A percentile compares a stretch with the other conserved stretches of the same genome.
Evolutionary conservation across 2,797 vertebrate species (phyloP).

Genomic region (Acrossocheilus fasciatus): DNA sequence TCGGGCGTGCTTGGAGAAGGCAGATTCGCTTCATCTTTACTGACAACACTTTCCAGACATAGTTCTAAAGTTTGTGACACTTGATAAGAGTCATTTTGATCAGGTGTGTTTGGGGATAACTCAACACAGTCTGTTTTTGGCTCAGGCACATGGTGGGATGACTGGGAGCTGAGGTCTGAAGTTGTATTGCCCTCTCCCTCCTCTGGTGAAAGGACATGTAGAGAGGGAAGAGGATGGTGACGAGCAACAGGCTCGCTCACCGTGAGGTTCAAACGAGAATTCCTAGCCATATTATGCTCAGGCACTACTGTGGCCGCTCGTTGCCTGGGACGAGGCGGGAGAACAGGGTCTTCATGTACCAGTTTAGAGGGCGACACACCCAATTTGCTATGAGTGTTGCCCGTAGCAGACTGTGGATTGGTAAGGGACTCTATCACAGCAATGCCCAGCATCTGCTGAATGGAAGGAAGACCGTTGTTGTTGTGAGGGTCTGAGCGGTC

Average conservation of each 20-base stretch:
- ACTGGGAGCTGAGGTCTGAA: slow-evolving; percentile 36
- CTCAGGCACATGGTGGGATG: slow-evolving; percentile 54
- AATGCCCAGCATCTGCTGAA: slow-evolving; percentile 86
- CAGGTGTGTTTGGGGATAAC: slow-evolving; percentile 56
- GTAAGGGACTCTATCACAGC: slow-evolving; percentile 80
- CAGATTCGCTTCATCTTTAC: slow-evolving; percentile 35
- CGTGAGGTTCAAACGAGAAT: slow-evolving; percentile 63
- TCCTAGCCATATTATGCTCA: slow-evolving; percentile 77
- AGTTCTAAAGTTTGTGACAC: slow-evolving; percentile 61
- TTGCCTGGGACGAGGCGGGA: slow-evolving; percentile 78
- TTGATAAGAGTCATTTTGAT: slow-evolving; percentile 70
- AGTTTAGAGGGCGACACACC: slow-evolving; percentile 27
- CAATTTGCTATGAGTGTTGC: slow-evolving; percentile 64
- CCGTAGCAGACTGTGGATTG: slow-evolving; percentile 61
- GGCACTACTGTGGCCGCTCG: slow-evolving; percentile 86
- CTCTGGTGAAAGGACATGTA: slow-evolving; percentile 68
- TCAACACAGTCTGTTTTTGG: slow-evolving; percentile 54
- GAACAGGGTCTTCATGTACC: slow-evolving; percentile 66
- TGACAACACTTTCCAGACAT: slow-evolving; percentile 62
- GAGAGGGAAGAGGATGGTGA: slow-evolving; percentile 68
- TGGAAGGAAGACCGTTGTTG: slow-evolving; percentile 79
- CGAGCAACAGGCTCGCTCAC: slow-evolving; percentile 59
- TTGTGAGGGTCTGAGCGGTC: slow-evolving; percentile 72
- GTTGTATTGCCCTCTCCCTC: slow-evolving; percentile 15
- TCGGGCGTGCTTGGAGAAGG: slow-evolving; percentile 69